Base-by-base conservation (phyloP, 2,113 vertebrate species). In the Pelmatolapia mariae region DNA sequence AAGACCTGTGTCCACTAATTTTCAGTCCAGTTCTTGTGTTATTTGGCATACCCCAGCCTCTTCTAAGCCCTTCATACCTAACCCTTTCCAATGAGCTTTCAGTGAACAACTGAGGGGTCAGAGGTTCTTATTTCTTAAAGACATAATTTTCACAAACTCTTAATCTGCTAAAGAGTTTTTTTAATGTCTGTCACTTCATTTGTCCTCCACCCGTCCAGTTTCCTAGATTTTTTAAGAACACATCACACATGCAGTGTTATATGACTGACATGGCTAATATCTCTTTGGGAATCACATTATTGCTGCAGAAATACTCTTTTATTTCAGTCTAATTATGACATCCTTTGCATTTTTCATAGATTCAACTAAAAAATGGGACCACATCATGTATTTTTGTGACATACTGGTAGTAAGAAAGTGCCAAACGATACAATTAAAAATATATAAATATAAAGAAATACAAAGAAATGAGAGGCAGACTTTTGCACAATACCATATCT, bases 41-140 rank as follows among this genome's bases (percentile, higher is more conserved):
- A 63, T 33, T 33, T 63, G 29, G 59, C 29, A 61, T 19, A 33
- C 16, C 6, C 57, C 29, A 61, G 61, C 61, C 61, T 66, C 6
- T 66, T 66, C 61, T 66, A 63, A 63, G 18, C 59, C 59, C 31
- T 63, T 63, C 0, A 63, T 36, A 63, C 59, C 59, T 12, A 36
- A 38, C 61, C 6, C 18, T 66, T 66, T 66, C 61, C 61, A n/a
- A 66, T 36, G 10, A 66, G 61, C 31, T 66, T 66, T 36, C 31
- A 66, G 61, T 63, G 59, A 63, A 63, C 18, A 63, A 36, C 31
- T 63, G 59, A 63, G 59, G 59, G 31, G 59, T 66, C 61, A 66
- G 61, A 38, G 31, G 61, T 63, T 63, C 59, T 31, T 7, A n/a
- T 63, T n/a, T 63, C 31, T 11, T 63, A 63, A 63, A 3, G 59